phyloP scores from a whole-genome alignment of 2,888 invertebrate genomes.

The Stenichneumon culpator region DNA sequence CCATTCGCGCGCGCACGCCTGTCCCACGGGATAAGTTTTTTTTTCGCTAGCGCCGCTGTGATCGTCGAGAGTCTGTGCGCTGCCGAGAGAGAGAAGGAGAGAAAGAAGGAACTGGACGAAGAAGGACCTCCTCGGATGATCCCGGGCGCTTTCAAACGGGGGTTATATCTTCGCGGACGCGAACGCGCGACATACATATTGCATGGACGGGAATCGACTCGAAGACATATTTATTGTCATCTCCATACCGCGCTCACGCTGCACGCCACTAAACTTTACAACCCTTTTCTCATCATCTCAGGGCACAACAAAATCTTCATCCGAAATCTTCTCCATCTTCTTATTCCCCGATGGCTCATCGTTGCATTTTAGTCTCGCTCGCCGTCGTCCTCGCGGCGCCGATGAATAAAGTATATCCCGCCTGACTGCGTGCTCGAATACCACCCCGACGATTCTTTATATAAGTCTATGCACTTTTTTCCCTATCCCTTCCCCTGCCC shows the following conservation, averaged over 20 bases:
- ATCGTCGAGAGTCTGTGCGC: conserved; percentile 4
- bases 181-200: conserved; percentile 80
- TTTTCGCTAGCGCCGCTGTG: conserved; percentile 15
- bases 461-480: conserved; percentile 69
- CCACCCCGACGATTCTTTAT: conserved; percentile 56
- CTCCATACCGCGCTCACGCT: conserved; percentile 79
- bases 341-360: conserved; percentile 11
- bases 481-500: not conserved
- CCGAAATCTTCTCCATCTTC: conserved; percentile 5
- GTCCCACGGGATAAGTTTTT: conserved; percentile 58
- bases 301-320: conserved; percentile 50
- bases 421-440: conserved; percentile 70
- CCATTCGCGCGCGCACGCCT: conserved; percentile 40
- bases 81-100: not conserved
- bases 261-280: conserved; percentile 66
- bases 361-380: not conserved
- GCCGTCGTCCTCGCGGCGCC: conserved; percentile 36
- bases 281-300: conserved; percentile 42
- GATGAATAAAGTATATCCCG: conserved; percentile 78
- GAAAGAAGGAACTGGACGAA: conserved; percentile 48
- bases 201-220: conserved; percentile 76
- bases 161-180: conserved; percentile 75
- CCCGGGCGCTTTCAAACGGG: conserved; percentile 18
- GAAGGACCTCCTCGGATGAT: conserved; percentile 65
- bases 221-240: conserved; percentile 83